phyloP scores from a whole-genome alignment of 2,888 invertebrate genomes.

The Limnephilus auricula region DNA sequence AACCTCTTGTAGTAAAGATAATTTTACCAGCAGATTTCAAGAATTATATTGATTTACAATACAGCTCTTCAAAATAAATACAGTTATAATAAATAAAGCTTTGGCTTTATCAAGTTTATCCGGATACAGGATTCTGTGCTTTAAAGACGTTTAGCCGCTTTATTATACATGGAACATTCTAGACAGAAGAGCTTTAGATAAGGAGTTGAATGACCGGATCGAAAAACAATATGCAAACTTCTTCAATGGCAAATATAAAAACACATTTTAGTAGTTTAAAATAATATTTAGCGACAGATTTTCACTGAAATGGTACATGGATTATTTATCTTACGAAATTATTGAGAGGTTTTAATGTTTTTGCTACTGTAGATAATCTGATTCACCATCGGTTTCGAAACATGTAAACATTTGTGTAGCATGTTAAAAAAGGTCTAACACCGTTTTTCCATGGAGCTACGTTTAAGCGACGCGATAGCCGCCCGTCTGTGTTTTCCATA shows the following conservation, averaged over 20 bases:
- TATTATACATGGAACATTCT: slow-evolving; percentile 47
- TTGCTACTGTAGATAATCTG: too few species aligned
- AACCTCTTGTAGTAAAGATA: too few species aligned
- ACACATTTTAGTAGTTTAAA: not conserved
- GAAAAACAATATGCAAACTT: slow-evolving; percentile 48
- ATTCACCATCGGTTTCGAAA: too few species aligned
- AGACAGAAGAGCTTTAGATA: slow-evolving; percentile 43
- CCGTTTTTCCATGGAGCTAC: too few species aligned
- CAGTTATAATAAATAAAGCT: not conserved
- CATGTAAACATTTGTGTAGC: too few species aligned
- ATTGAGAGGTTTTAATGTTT: too few species aligned
- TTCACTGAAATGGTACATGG: not conserved
- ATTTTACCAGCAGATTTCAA: too few species aligned
- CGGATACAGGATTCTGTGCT: slow-evolving; percentile 30
- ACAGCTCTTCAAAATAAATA: not conserved
- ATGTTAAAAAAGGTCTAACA: too few species aligned
- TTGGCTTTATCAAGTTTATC: slow-evolving; percentile 32
- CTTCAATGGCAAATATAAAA: slow-evolving; percentile 10
- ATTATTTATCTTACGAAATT: too few species aligned
- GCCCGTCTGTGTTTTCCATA: too few species aligned
- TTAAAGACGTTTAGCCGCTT: slow-evolving; percentile 31
- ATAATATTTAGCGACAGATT: not conserved
- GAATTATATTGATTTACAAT: too few species aligned
- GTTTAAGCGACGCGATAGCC: too few species aligned
- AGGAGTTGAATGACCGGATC: slow-evolving; percentile 48